Percentiles rank a stretch among this genome's conserved stretches.
Conservation (phyloP, 2,113 vertebrate species). For the Dasyprocta punctata region DNA sequence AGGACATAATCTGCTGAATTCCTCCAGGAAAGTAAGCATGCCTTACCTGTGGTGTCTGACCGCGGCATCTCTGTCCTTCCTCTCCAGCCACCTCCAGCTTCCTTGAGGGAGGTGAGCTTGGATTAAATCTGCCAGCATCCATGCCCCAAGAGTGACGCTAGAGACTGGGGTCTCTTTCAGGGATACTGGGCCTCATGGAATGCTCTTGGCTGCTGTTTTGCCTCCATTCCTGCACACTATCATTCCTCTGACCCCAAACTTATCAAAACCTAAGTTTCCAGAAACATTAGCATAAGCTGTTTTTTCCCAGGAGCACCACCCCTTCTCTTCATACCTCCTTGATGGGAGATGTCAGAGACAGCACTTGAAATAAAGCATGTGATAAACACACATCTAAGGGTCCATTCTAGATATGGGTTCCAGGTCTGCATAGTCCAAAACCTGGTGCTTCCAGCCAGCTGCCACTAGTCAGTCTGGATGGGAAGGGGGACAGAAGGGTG, state of each 20-base stretch:
- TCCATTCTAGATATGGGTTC: neutral
- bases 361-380: neutral
- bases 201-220: neutral
- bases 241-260: neutral
- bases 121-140: neutral
- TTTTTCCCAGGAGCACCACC: neutral
- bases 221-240: neutral
- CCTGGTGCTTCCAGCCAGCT: neutral
- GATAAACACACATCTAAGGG: neutral
- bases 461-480: neutral
- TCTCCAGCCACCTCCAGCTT: neutral
- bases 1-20: neutral
- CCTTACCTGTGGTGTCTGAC: neutral
- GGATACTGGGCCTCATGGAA: accelerated
- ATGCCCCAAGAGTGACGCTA: neutral
- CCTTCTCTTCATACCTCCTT: neutral
- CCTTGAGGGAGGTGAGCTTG: neutral
- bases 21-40: neutral
- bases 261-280: neutral
- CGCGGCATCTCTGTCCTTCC: neutral
- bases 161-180: neutral
- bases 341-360: neutral
- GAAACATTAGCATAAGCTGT: neutral
- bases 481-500: neutral
- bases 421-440: neutral